These are phyloP conservation scores for Hippocampus barbouri DNA, from an alignment of 2,113 vertebrate species.

Conservation along the genomic window DNA sequence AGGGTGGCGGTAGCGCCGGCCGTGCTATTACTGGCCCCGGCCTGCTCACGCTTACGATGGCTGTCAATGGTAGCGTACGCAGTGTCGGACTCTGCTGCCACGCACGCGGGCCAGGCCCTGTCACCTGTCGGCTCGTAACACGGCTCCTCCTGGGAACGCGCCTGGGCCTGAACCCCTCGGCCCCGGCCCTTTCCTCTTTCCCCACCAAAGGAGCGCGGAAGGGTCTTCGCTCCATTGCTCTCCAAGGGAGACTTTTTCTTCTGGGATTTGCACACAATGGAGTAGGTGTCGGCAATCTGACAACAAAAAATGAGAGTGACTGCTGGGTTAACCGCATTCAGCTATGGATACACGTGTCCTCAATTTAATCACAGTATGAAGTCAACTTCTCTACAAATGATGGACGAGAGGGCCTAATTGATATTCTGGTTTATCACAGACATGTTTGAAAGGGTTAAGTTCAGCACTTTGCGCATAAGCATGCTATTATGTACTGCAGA, in stretches of 20 bases:
- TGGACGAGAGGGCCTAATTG: no score
- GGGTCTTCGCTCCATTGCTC: constrained; percentile 58
- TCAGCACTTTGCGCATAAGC: no score
- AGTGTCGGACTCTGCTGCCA: constrained; percentile 59
- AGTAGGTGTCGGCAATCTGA: constrained; percentile 79
- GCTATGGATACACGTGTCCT: background rate
- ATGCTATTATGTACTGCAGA: no score
- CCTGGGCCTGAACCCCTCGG: constrained; percentile 54
- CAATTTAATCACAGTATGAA: no score
- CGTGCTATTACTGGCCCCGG: constrained; percentile 49
- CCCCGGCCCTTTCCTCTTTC: constrained; percentile 55
- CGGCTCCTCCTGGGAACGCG: constrained; percentile 66
- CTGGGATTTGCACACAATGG: constrained; percentile 73
- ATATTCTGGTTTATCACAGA: no score
- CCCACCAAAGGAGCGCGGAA: constrained; percentile 57
- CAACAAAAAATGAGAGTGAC: constrained; percentile 32
- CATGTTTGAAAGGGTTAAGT: no score
- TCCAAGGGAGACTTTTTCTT: constrained; percentile 70
- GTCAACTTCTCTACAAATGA: no score
- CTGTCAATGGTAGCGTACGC: constrained; percentile 69
- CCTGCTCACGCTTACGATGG: constrained; percentile 68
- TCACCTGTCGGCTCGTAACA: constrained; percentile 71
- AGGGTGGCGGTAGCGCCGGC: constrained; percentile 55
- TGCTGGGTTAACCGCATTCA: no score
- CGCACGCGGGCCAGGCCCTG: constrained; percentile 58